Evolutionary conservation across 2,113 vertebrate genomes (phyloP).

Genomic region (Toxotes chatareus): DNA sequence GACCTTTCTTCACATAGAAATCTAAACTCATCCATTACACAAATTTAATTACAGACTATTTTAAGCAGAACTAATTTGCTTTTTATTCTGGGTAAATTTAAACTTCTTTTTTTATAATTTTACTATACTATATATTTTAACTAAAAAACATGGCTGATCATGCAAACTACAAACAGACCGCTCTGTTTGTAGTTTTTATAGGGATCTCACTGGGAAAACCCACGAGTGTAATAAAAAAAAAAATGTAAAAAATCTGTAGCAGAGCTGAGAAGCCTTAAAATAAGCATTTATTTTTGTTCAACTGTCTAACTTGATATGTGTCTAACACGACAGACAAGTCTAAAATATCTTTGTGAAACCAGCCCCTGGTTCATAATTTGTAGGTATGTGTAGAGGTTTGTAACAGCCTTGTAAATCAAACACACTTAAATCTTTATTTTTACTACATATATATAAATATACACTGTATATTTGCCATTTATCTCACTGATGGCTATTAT

Average conservation of each 20-base stretch:
- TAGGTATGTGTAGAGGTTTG: not conserved
- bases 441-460: not conserved
- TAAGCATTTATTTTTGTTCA: not conserved
- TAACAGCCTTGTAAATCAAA: not conserved
- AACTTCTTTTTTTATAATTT: not conserved
- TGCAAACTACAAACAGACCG: too few species aligned
- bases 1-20: not conserved
- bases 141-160: not conserved
- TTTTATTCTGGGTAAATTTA: not conserved
- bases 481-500: constrained; percentile 48
- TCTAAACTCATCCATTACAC: not conserved
- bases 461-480: constrained; percentile 28
- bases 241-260: not conserved
- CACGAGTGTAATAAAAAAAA: too few species aligned
- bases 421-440: not conserved
- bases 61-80: not conserved
- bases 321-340: not conserved
- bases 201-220: too few species aligned
- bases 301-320: not conserved
- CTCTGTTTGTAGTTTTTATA: not conserved
- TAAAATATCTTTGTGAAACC: constrained; percentile 3
- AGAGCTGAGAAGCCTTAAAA: not conserved
- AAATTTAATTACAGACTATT: not conserved
- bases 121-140: too few species aligned
- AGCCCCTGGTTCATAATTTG: not conserved